These are phyloP conservation scores for Apis florea DNA, from an alignment of 1,140 invertebrate genomes.

Conservation along the genomic window DNA sequence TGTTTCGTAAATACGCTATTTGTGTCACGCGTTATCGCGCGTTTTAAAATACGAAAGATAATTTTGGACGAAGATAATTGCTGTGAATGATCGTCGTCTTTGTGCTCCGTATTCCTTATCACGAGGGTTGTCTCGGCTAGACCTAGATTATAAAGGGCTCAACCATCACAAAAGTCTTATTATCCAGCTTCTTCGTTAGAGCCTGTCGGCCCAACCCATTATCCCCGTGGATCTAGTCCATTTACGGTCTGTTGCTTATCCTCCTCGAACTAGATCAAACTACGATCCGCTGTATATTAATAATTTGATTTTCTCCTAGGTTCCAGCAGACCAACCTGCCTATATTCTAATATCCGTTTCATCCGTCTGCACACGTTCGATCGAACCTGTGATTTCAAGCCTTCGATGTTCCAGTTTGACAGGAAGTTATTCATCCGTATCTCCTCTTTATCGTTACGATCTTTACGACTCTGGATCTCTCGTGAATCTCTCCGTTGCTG, in stretches of 20 bases:
- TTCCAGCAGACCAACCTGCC: background rate
- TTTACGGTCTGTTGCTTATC: conserved; percentile 9
- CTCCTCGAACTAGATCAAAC: background rate
- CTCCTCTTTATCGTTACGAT: background rate
- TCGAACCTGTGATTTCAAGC: background rate
- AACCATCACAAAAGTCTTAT: too few species aligned
- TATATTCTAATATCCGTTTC: background rate
- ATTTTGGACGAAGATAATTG: background rate
- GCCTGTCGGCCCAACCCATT: background rate
- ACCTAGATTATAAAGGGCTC: conserved; percentile 7
- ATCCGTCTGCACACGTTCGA: background rate
- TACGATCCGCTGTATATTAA: background rate
- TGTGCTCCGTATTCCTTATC: background rate
- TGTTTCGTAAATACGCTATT: too few species aligned
- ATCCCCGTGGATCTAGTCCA: background rate
- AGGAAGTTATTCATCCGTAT: background rate
- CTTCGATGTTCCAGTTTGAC: background rate
- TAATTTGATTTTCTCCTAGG: background rate
- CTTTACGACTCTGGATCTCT: background rate
- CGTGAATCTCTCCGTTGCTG: background rate
- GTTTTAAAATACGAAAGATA: too few species aligned
- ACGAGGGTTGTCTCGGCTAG: background rate
- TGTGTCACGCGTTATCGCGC: too few species aligned
- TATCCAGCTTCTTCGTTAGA: background rate
- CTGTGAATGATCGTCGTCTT: background rate